phyloP scores from a whole-genome alignment of 2,113 vertebrate species.

The Tachycineta bicolor region DNA sequence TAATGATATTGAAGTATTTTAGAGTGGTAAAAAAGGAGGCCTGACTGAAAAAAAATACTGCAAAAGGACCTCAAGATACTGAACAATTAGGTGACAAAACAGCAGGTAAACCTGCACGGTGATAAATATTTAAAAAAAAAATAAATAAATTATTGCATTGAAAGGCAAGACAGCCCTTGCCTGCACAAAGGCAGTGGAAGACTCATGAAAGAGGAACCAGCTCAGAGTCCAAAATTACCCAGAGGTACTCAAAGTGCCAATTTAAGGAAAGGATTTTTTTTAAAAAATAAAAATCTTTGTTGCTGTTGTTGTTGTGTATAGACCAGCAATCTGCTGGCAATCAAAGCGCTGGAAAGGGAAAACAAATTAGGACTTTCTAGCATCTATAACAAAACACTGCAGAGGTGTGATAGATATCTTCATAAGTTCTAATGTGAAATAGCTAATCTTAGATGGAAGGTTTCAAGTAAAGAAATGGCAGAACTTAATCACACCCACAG shows the following conservation, averaged over 20 bases:
- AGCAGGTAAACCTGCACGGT: background rate
- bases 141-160: background rate
- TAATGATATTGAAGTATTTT: background rate
- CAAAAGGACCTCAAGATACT: background rate
- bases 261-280: background rate
- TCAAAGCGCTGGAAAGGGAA: background rate
- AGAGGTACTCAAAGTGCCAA: background rate
- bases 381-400: background rate
- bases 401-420: background rate
- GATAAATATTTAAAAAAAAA: background rate
- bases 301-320: background rate
- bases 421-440: background rate
- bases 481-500: background rate
- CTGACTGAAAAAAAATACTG: background rate
- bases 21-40: background rate
- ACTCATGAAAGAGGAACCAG: background rate
- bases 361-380: background rate
- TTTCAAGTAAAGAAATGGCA: background rate
- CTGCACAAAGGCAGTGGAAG: background rate
- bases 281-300: background rate
- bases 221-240: background rate
- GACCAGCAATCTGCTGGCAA: background rate
- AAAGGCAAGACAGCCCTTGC: background rate
- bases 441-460: background rate
- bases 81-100: background rate